These are phyloP conservation scores for Xestia sexstrigata DNA, from an alignment of 2,888 invertebrate species.

Conservation along the genomic window DNA sequence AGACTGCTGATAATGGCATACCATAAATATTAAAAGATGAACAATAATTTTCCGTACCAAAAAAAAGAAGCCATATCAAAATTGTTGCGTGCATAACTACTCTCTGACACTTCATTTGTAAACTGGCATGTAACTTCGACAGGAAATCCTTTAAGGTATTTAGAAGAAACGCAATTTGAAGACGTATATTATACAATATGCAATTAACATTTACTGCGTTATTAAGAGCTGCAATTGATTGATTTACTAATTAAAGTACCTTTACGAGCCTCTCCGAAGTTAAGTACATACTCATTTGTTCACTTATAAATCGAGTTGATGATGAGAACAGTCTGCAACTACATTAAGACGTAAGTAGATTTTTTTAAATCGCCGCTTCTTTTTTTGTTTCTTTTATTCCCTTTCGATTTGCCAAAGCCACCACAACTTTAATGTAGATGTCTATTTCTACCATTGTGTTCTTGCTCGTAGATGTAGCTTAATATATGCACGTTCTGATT, in stretches of 20 bases:
- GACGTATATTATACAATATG: slow-evolving; percentile 2
- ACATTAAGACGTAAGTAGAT: not conserved
- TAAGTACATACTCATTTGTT: not conserved
- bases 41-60: slow-evolving; percentile 24
- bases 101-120: not conserved
- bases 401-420: not conserved
- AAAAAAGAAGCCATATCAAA: slow-evolving; percentile 28
- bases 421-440: not conserved
- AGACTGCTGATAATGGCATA: not conserved
- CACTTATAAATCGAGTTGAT: not conserved
- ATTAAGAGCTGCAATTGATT: slow-evolving; percentile 19
- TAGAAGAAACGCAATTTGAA: slow-evolving; percentile 22
- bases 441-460: not conserved
- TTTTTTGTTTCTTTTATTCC: not conserved
- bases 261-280: slow-evolving; percentile 14
- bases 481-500: not conserved
- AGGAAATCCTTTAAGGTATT: slow-evolving; percentile 4
- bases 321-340: not conserved
- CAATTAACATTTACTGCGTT: slow-evolving; percentile 18
- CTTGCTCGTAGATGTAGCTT: not conserved
- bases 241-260: slow-evolving; percentile 23
- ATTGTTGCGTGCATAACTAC: slow-evolving; percentile 12
- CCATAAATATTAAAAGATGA: not conserved
- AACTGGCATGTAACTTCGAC: not conserved
- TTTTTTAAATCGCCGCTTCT: not conserved